phyloP scores from a whole-genome alignment of 2,113 vertebrate genomes.

The Oncorhynchus tshawytscha region DNA sequence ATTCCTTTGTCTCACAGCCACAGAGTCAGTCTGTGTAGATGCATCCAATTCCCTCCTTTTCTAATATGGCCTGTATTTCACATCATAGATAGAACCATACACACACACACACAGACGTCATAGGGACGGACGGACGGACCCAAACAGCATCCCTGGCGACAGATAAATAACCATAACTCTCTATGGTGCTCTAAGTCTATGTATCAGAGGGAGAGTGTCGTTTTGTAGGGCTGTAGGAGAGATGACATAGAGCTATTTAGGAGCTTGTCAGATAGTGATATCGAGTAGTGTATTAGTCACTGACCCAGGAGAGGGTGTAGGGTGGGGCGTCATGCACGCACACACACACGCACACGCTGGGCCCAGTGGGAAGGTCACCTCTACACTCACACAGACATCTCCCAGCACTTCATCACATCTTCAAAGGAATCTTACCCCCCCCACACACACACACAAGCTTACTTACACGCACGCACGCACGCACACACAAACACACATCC shows the following conservation, averaged over 20 bases:
- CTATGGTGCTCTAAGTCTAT: no score
- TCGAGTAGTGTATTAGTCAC: not conserved
- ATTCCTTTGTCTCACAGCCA: not conserved
- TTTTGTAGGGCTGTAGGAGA: not conserved
- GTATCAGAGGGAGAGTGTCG: not conserved
- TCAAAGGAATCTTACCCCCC: not conserved
- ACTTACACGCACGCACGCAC: no score
- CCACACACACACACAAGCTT: no score
- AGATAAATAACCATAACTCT: no score
- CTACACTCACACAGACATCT: not conserved
- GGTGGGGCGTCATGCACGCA: not conserved
- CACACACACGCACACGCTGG: not conserved
- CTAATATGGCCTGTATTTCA: not conserved
- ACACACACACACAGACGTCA: no score
- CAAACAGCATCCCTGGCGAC: no score
- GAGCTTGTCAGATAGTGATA: constrained; percentile 3
- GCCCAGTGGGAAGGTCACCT: constrained; percentile 6
- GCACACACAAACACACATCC: no score
- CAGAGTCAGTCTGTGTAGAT: not conserved
- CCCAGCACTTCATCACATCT: constrained; percentile 4
- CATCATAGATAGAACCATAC: not conserved
- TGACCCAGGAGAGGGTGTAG: not conserved
- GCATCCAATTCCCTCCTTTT: not conserved
- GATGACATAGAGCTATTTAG: not conserved
- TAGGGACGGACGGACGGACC: no score